These are phyloP conservation scores for Garra rufa DNA, from an alignment of 2,113 vertebrate genomes.

Conservation along the genomic window DNA sequence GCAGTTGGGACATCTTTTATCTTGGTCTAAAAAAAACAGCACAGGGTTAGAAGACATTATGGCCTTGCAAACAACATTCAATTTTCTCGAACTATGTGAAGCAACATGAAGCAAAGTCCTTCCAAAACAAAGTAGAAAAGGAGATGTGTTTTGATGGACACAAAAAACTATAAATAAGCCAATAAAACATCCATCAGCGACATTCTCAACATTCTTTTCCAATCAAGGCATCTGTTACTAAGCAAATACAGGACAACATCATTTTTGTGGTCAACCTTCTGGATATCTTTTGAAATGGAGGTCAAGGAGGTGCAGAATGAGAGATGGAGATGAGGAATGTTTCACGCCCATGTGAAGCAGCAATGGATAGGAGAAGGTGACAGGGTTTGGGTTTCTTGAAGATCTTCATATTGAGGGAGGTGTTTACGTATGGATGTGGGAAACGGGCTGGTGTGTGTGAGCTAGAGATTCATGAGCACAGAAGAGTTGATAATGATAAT, in stretches of 20 bases:
- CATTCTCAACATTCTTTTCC: neutral
- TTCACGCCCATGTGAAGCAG: conserved; percentile 26
- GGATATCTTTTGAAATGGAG: neutral
- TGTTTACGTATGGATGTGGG: conserved; percentile 36
- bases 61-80: neutral
- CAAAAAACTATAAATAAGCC: neutral
- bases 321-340: conserved; percentile 47
- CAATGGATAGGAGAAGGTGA: conserved; percentile 50
- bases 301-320: conserved; percentile 3
- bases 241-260: neutral
- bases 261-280: neutral
- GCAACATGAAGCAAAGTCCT: neutral
- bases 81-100: no score
- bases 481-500: conserved; percentile 66
- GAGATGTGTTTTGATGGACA: neutral
- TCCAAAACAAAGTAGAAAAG: neutral
- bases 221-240: neutral
- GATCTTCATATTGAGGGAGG: conserved; percentile 22
- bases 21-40: neutral
- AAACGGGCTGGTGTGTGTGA: conserved; percentile 14
- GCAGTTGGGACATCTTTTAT: neutral
- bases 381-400: neutral
- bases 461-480: conserved; percentile 63
- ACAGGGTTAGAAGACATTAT: neutral
- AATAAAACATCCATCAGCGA: neutral